Conservation (phyloP, 2,797 vertebrate genomes). For the Oreochromis grahami region DNA sequence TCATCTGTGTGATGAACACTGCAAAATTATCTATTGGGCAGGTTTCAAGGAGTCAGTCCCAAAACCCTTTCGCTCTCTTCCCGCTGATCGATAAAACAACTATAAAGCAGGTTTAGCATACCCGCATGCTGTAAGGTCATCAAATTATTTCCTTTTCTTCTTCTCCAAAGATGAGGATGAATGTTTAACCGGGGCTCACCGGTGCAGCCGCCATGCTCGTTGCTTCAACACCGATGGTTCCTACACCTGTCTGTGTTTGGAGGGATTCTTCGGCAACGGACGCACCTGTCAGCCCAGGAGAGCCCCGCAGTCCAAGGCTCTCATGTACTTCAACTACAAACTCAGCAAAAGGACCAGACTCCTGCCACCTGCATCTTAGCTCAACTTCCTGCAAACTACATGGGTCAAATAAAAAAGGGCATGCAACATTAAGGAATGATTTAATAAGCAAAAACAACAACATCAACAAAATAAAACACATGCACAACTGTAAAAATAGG, state of each 20-base stretch:
- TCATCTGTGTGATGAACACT: slow-evolving; percentile 43
- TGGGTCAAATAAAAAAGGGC: neutral
- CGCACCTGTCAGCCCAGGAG: slow-evolving; percentile 68
- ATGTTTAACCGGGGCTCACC: slow-evolving; percentile 68
- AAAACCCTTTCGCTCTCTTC: neutral
- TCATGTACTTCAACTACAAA: slow-evolving; percentile 70
- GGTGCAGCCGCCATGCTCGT: slow-evolving; percentile 64
- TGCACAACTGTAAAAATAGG: neutral
- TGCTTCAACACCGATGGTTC: slow-evolving; percentile 74
- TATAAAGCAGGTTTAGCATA: neutral
- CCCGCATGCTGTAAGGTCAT: neutral
- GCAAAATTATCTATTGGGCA: slow-evolving; percentile 46
- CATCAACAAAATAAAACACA: neutral
- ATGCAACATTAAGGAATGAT: neutral
- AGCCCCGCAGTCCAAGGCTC: slow-evolving; percentile 52
- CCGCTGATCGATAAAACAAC: neutral
- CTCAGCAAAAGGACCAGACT: slow-evolving; percentile 60
- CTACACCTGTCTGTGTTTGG: slow-evolving; percentile 69
- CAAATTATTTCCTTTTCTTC: neutral
- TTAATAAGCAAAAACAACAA: neutral
- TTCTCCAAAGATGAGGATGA: slow-evolving; percentile 67
- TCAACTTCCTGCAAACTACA: neutral
- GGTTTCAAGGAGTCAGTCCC: slow-evolving; percentile 23
- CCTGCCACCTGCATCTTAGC: neutral
- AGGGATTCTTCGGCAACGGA: slow-evolving; percentile 60